Evolutionary conservation across 2,797 vertebrate species (phyloP), one percentile per base, ranked within the genome.

Genomic region (Trematocara caparti): DNA sequence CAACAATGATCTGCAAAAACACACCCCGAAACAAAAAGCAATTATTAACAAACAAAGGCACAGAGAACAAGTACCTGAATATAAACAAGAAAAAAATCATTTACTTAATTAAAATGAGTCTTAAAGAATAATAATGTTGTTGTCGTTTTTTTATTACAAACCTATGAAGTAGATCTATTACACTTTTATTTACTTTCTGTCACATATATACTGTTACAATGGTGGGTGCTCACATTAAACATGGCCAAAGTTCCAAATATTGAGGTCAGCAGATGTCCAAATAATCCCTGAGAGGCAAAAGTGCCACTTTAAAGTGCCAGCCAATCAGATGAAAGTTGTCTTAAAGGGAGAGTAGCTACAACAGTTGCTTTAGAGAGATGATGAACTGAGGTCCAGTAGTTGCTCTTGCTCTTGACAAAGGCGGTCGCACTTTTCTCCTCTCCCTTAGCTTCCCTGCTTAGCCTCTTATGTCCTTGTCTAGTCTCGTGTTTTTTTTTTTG

Each of bases 1-100:
- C 96, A 62, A 97, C 95, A 53, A 97, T 97, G 59, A 97, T 96
- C 96, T 97, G 76, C 14, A 59, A 81, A 77, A 78, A 69, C 34
- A 79, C 1, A 66, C 0, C 9, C 6, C 38, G 34, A 3, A 84
- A 12, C 4, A 72, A 55, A 17, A 3, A 43, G 2, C 36, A 4
- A 2, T 45, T 19, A 64, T 50, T 59, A 15, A 50, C 9, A 50
- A 74, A 73, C 6, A 69, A 5, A 43, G 14, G 24, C 1, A 15
- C 19, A 15, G 21, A 36, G 12, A 62, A 72, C 7, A 55, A 24
- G 7, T 55, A 10, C 8, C 9, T 24, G 75, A 53, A 71, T 45
- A 59, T 47, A 21, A 64, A 47, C 30, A 64, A 24, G 19, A 66
- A 32, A 14, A 55, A 66, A 71, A 7, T 32, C 2, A 19, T 40